Evolutionary conservation across 2,113 vertebrate species (phyloP).

Genomic region (Sterrhoptilus dennistouni): DNA sequence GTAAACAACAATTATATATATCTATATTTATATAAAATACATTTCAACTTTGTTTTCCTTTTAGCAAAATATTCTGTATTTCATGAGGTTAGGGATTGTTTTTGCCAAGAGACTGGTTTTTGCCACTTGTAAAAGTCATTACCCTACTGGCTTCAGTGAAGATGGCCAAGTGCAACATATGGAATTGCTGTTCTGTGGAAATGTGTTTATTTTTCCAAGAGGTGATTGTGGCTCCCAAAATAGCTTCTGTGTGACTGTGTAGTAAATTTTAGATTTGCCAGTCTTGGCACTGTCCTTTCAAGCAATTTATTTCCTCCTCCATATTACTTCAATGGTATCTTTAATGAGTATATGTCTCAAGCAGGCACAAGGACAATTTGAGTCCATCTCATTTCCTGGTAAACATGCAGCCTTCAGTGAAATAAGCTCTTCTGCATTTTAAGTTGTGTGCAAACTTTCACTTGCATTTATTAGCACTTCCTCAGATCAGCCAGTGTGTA

Average conservation of each 20-base stretch:
- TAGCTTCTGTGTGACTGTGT: background rate
- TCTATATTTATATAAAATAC: background rate
- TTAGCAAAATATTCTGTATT: background rate
- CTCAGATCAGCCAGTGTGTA: background rate
- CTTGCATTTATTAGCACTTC: constrained; percentile 15
- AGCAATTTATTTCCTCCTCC: constrained; percentile 21
- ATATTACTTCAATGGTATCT: background rate
- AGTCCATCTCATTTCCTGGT: background rate
- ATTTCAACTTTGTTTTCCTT: background rate
- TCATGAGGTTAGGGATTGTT: background rate
- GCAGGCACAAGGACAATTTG: background rate
- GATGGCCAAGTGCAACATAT: constrained; percentile 5
- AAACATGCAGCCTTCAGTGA: background rate
- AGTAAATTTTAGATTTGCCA: constrained; percentile 50
- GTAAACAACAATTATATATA: background rate
- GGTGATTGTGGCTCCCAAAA: constrained; percentile 53
- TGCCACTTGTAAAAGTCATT: constrained; percentile 3
- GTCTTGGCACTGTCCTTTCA: constrained; percentile 5
- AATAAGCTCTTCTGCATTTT: background rate
- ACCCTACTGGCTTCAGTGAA: background rate
- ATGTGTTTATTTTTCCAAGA: constrained; percentile 59
- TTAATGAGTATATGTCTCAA: background rate
- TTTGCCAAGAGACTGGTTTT: background rate
- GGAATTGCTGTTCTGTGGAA: constrained; percentile 25
- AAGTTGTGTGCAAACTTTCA: constrained; percentile 19